These are phyloP conservation scores for Chymomyza costata DNA, from an alignment of 1,140 invertebrate species.

Conservation along the genomic window DNA sequence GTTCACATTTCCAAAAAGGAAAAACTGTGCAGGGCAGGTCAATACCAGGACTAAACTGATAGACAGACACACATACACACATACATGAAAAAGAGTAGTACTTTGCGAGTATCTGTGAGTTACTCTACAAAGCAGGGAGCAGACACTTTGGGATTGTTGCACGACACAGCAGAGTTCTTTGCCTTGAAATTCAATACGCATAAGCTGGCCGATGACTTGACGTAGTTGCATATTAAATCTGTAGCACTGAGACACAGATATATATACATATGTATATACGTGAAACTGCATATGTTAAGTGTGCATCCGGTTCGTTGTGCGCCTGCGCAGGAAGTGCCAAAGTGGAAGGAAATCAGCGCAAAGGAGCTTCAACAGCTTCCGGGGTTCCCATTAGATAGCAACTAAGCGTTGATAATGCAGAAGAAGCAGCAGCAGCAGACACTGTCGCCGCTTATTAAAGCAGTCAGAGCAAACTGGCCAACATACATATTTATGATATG, in stretches of 20 bases:
- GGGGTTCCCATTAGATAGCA: background rate
- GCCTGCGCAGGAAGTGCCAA: background rate
- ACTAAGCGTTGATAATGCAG: background rate
- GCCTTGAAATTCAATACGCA: background rate
- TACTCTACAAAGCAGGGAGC: conserved; percentile 19
- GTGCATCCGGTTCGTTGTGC: background rate
- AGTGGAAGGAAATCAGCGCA: background rate
- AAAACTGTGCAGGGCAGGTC: conserved; percentile 12
- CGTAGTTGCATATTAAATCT: conserved; percentile 4
- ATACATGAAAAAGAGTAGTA: conserved; percentile 13
- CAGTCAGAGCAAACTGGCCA: background rate
- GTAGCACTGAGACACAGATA: background rate
- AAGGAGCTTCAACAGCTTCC: conserved; percentile 32
- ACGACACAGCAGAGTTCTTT: conserved; percentile 7
- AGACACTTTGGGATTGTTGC: conserved; percentile 1
- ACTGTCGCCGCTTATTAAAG: too few species aligned
- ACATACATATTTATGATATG: conserved; percentile 56
- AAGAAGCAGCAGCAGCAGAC: too few species aligned
- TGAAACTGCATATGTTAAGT: background rate
- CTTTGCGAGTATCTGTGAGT: conserved; percentile 40
- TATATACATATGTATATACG: too few species aligned
- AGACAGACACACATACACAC: conserved; percentile 34
- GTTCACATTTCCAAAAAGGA: conserved; percentile 57
- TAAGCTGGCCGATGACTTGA: background rate
- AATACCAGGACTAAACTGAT: conserved; percentile 18